Evolutionary conservation across 2,888 invertebrate species (phyloP), one percentile per base, ranked within the genome.

Genomic region (Zonitis immaculata): DNA sequence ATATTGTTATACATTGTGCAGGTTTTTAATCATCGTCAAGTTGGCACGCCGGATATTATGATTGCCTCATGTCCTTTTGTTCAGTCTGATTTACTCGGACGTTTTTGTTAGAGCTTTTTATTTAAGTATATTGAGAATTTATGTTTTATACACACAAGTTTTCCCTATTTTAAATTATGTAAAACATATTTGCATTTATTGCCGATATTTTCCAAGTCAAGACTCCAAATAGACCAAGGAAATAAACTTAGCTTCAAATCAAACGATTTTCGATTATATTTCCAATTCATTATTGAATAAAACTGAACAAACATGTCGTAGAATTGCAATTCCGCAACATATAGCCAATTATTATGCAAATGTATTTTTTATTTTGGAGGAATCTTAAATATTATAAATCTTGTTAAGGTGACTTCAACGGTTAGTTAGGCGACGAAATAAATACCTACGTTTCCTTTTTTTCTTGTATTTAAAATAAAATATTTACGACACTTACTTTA

Each of bases 21-120:
- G 43, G 46, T 52, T 56, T 56, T 56, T 52, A 52, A 52, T 56
- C 56, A 44, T 55, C 54, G 51, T 55, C 55, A 48, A 47, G 9
- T 55, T 46, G 26, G 47, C 52, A 25, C 35, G 12, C 28, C 22
- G 14, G 18, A 16, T 45, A 52, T 52, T 56, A 55, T 47, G 51
- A 55, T 52, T 50, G 47, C 49, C 42, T 45, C 12, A 43, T 42
- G 42, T 35, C 45, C 49, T 45, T 51, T 51, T 56, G 52, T 51
- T 30, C 20, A 16, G 5, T n/a, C 11, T 56, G 52, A 56, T 56
- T 56, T 56, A 56, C 52, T n/a, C 39, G 22, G 48, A 42, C 35
- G 30, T n/a, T 49, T 49, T 44, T 49, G 44, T 46, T 56, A 42
- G 49, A 35, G 52, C 39, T 49, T 52, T 52, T 56, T 44, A 6